Conservation (phyloP, 1,140 invertebrate species). For the Nasonia giraulti region DNA sequence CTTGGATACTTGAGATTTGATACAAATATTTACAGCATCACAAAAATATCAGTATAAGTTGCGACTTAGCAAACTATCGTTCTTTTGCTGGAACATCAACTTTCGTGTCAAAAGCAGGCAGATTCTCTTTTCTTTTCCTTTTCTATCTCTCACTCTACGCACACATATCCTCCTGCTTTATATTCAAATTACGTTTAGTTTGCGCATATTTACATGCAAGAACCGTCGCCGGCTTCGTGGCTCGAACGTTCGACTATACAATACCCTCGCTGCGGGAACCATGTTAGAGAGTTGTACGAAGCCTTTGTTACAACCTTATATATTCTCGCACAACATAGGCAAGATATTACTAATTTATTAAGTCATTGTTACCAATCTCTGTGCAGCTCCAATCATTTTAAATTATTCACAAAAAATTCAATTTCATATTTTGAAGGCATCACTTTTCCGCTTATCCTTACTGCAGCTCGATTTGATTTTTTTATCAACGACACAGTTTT, state of each 20-base stretch:
- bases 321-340: not conserved
- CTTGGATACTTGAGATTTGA: slow-evolving; percentile 30
- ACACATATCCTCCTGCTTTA: slow-evolving; percentile 34
- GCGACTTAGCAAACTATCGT: slow-evolving; percentile 58
- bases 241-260: slow-evolving; percentile 40
- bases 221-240: slow-evolving; percentile 39
- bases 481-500: slow-evolving; percentile 11
- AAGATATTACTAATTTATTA: too few species aligned
- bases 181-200: slow-evolving; percentile 54
- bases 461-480: slow-evolving; percentile 30
- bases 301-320: not conserved
- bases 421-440: not conserved
- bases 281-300: slow-evolving; percentile 1
- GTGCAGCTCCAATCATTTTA: not conserved
- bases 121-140: slow-evolving; percentile 15
- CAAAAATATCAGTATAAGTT: slow-evolving; percentile 62
- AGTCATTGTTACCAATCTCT: too few species aligned
- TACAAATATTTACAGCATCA: slow-evolving; percentile 61
- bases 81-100: slow-evolving; percentile 39
- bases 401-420: not conserved
- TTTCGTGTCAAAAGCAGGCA: slow-evolving; percentile 25
- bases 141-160: slow-evolving; percentile 24
- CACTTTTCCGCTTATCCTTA: not conserved
- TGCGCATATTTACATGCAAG: slow-evolving; percentile 52
- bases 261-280: slow-evolving; percentile 46